These are phyloP conservation scores for Amphiura filiformis DNA, from an alignment of 35 echinoderm and acorn worm genomes.

Conservation along the genomic window DNA sequence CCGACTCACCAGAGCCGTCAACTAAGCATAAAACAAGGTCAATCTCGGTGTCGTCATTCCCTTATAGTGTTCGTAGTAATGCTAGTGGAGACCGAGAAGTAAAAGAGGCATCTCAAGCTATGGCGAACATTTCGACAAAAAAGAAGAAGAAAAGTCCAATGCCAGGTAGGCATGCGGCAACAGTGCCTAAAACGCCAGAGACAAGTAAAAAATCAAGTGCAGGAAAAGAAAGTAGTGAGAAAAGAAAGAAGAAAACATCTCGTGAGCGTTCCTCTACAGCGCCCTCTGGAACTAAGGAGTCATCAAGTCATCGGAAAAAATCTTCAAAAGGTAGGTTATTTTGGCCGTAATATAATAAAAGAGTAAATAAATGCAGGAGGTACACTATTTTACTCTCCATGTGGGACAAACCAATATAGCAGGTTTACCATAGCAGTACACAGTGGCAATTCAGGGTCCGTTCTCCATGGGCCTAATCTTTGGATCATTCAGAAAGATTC, in stretches of 20 bases:
- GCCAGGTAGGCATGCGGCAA: background rate
- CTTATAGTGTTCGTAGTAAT: background rate
- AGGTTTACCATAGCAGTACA: too few relatives aligned
- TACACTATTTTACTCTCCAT: too few relatives aligned
- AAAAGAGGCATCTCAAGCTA: background rate
- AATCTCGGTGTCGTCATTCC: background rate
- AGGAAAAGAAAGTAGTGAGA: background rate
- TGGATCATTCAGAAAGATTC: too few relatives aligned
- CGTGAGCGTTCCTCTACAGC: background rate
- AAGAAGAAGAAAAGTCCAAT: background rate
- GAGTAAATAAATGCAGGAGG: too few relatives aligned
- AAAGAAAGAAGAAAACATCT: background rate
- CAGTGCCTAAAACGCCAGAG: background rate
- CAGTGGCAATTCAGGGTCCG: too few relatives aligned
- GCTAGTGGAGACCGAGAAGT: background rate
- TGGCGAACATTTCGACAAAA: background rate
- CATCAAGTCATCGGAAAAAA: background rate
- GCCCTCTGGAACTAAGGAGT: background rate
- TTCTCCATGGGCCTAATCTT: too few relatives aligned
- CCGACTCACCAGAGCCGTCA: conserved; percentile 25
- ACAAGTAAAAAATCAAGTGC: too few relatives aligned
- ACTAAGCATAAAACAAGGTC: background rate
- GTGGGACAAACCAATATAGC: too few relatives aligned
- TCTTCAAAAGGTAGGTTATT: too few relatives aligned
- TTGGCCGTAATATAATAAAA: too few relatives aligned